Percentiles rank a stretch among this genome's conserved stretches.
Conservation (phyloP, 2,888 invertebrate genomes). For the Pachydiplax longipennis region DNA sequence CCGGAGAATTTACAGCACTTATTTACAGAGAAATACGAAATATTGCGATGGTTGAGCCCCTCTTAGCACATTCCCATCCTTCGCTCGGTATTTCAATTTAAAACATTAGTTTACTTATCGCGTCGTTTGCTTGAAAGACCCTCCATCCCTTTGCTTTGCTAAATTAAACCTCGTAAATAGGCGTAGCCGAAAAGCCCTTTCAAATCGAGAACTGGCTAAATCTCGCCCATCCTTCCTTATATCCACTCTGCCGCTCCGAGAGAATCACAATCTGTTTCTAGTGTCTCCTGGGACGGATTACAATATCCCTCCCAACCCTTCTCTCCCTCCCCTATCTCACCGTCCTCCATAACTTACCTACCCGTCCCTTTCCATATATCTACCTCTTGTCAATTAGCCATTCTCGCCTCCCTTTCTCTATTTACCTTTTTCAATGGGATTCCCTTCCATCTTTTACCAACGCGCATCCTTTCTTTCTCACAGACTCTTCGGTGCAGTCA, state of each 20-base stretch:
- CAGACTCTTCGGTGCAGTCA: background rate
- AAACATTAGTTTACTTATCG: background rate
- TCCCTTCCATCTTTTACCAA: background rate
- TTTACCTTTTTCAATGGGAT: constrained; percentile 17
- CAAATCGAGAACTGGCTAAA: background rate
- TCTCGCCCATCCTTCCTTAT: background rate
- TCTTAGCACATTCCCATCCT: background rate
- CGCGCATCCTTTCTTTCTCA: background rate
- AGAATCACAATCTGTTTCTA: background rate
- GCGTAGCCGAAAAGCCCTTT: constrained; percentile 15
- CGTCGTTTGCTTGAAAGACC: background rate
- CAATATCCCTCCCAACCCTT: background rate
- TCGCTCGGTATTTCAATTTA: background rate
- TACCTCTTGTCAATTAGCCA: constrained; percentile 41
- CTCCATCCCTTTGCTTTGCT: background rate
- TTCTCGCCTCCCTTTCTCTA: background rate
- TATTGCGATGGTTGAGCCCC: no score
- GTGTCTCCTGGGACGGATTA: constrained; percentile 39
- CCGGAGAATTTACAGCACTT: no score
- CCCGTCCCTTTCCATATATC: constrained; percentile 33
- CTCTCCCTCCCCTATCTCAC: background rate
- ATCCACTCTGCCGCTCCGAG: background rate
- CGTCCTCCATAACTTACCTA: constrained; percentile 39
- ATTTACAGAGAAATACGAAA: no score
- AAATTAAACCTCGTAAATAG: background rate